A percentile compares a stretch with the other conserved stretches of the same genome.
These are phyloP conservation scores for Microplitis manilae DNA, from an alignment of 2,888 invertebrate genomes.

Conservation along the genomic window DNA sequence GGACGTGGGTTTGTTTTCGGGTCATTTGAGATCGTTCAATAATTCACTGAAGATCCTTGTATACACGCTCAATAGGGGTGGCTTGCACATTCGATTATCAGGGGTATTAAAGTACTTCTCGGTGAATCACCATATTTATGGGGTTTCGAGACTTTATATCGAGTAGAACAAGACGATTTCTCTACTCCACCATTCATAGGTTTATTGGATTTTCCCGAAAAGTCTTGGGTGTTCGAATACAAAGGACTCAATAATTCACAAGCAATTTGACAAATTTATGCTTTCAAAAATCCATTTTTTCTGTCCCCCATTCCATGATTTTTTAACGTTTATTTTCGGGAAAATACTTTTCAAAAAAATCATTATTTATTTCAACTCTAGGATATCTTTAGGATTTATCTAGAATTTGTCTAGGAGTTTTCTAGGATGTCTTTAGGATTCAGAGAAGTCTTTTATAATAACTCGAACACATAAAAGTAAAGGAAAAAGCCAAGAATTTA, in stretches of 20 bases:
- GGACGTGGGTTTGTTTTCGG: constrained; percentile 47
- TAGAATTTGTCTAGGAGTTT: too few species aligned
- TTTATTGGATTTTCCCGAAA: neutral
- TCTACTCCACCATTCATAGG: neutral
- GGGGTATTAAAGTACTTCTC: constrained; percentile 42
- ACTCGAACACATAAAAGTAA: too few species aligned
- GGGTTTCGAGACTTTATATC: neutral
- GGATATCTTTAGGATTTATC: too few species aligned
- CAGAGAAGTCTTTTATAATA: too few species aligned
- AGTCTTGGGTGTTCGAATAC: neutral
- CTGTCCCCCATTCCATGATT: too few species aligned
- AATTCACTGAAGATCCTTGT: constrained; percentile 45
- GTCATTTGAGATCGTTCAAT: constrained; percentile 53
- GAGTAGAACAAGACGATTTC: neutral
- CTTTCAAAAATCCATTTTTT: too few species aligned
- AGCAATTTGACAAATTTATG: neutral
- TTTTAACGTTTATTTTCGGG: too few species aligned
- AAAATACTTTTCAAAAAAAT: too few species aligned
- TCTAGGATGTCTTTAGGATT: too few species aligned
- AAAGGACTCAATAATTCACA: neutral
- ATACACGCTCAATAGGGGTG: constrained; percentile 17
- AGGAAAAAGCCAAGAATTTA: too few species aligned
- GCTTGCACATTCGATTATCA: constrained; percentile 39
- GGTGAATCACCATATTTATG: constrained; percentile 37
- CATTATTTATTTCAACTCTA: too few species aligned